Evolutionary conservation across 37 sponge, comb jelly and placozoan species (phyloP).

Genomic region (Corticium candelabrum): DNA sequence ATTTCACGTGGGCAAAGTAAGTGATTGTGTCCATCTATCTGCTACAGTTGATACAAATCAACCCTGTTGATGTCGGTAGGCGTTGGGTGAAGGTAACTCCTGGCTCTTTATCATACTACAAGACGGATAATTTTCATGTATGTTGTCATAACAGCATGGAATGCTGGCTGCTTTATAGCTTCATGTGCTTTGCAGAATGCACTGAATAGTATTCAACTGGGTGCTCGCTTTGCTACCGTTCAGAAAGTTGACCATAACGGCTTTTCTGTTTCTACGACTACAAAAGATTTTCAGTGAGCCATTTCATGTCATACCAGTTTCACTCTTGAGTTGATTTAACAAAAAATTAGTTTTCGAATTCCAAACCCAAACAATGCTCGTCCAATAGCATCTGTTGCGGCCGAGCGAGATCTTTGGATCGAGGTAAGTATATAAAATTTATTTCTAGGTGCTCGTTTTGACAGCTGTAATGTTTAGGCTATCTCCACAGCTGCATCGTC

Average conservation of each 20-base stretch:
- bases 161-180: too few relatives aligned
- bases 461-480: background rate
- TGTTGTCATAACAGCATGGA: too few relatives aligned
- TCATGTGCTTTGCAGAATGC: conserved; percentile 38
- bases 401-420: conserved; percentile 49
- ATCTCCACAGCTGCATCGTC: conserved; percentile 1
- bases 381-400: conserved; percentile 12
- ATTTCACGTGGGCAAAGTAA: conserved; percentile 68
- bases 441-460: background rate
- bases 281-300: conserved; percentile 9
- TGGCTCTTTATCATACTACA: conserved; percentile 62
- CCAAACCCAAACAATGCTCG: background rate
- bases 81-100: conserved; percentile 48
- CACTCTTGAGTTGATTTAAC: background rate
- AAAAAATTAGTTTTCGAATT: conserved; percentile 43
- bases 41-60: background rate
- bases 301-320: background rate
- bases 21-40: background rate
- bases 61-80: conserved; percentile 10
- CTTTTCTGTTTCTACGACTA: conserved; percentile 19
- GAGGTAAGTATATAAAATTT: conserved; percentile 27
- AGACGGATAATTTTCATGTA: conserved; percentile 52
- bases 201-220: conserved; percentile 57
- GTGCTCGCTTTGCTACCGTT: conserved; percentile 18
- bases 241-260: conserved; percentile 20